phyloP scores from a whole-genome alignment of 2,797 vertebrate species.

The Knipowitschia caucasica region DNA sequence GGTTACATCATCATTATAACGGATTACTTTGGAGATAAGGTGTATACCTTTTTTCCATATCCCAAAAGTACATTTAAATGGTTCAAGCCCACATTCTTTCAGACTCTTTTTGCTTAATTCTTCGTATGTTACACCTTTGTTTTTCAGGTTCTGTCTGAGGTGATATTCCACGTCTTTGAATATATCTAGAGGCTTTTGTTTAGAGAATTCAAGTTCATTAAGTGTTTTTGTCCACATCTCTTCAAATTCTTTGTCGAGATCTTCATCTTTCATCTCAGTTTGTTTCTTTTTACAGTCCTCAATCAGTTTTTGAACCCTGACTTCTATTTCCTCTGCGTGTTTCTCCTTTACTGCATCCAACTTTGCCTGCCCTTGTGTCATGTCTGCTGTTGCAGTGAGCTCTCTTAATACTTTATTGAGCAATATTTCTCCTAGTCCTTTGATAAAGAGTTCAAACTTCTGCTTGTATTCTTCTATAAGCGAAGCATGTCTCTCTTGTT shows the following conservation, averaged over 20 bases:
- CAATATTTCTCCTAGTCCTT: constrained; percentile 43
- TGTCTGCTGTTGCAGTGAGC: constrained; percentile 33
- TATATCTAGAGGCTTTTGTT: constrained; percentile 14
- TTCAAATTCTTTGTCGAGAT: constrained; percentile 49
- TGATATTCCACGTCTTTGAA: rapidly evolving
- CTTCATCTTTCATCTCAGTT: not conserved
- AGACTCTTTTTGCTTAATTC: not conserved
- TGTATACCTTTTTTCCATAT: rapidly evolving
- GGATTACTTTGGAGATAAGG: rapidly evolving
- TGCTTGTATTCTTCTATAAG: constrained; percentile 61
- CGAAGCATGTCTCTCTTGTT: constrained; percentile 52
- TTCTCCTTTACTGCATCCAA: constrained; percentile 46
- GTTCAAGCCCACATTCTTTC: not conserved
- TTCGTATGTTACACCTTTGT: constrained; percentile 28
- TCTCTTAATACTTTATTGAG: constrained; percentile 36
- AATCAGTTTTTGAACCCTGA: constrained; percentile 34
- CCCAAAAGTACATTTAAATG: constrained; percentile 19
- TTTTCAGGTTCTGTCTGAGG: constrained; percentile 46
- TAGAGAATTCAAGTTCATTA: not conserved
- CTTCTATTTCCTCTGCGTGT: constrained; percentile 44
- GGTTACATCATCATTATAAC: not conserved
- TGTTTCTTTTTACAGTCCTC: constrained; percentile 33
- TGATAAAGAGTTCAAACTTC: constrained; percentile 56
- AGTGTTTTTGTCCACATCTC: constrained; percentile 54
- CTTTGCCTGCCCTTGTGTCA: constrained; percentile 41